Conservation (phyloP, 2,888 invertebrate species). For the Stegophylla sp. region DNA sequence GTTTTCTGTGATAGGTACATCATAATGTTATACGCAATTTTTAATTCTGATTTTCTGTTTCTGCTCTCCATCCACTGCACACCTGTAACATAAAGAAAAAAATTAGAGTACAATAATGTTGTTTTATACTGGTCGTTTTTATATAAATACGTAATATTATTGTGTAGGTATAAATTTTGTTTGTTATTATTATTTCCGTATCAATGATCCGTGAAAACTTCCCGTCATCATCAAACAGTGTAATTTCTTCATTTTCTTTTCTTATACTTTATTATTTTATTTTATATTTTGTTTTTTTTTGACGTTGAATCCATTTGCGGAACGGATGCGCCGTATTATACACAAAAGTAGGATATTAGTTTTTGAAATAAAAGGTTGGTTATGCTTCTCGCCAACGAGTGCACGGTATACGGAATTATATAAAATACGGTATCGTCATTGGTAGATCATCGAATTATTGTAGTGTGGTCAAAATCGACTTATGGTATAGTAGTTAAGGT, state of each 20-base stretch:
- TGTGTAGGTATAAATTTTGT: not conserved
- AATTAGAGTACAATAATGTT: not conserved
- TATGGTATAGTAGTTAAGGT: not conserved
- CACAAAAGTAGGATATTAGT: constrained; percentile 48
- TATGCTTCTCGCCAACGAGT: not conserved
- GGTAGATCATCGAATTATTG: not conserved
- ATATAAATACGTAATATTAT: not conserved
- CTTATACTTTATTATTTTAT: not conserved
- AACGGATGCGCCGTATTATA: constrained; percentile 44
- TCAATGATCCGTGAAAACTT: constrained; percentile 53
- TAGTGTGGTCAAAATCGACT: not conserved
- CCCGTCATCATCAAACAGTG: constrained; percentile 35
- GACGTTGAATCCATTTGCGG: constrained; percentile 15
- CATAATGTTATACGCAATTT: too few relatives aligned
- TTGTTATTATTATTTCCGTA: constrained; percentile 42
- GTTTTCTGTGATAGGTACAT: too few relatives aligned
- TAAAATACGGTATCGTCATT: not conserved
- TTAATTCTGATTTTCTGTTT: not conserved
- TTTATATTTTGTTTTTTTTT: not conserved
- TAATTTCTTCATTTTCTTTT: constrained; percentile 33
- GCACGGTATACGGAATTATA: not conserved
- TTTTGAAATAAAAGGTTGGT: constrained; percentile 22
- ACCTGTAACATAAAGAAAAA: constrained; percentile 44
- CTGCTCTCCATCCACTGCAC: not conserved
- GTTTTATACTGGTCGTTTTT: not conserved